Evolutionary conservation across 2,797 vertebrate genomes (phyloP).

Genomic region (Amblyopsis hoosieri): DNA sequence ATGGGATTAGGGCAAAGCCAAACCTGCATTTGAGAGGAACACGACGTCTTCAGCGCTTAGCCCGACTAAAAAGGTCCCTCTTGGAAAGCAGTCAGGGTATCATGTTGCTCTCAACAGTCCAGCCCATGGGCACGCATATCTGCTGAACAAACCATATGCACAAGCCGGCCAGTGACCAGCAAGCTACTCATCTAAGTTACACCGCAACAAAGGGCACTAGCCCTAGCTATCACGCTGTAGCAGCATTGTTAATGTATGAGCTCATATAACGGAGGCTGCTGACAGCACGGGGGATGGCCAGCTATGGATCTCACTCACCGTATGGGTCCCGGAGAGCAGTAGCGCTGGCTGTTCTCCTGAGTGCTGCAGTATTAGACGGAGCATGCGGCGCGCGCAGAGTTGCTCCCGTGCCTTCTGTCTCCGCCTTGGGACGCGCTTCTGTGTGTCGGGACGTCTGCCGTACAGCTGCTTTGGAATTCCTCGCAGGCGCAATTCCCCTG

Average conservation of each 20-base stretch:
- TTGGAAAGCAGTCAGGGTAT: constrained; percentile 40
- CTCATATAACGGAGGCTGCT: background rate
- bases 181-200: background rate
- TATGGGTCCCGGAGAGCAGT: constrained; percentile 22
- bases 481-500: constrained; percentile 65
- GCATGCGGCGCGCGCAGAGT: constrained; percentile 26
- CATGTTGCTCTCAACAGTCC: constrained; percentile 49
- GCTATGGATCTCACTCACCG: constrained; percentile 54
- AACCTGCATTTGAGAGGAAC: constrained; percentile 40
- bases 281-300: background rate
- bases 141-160: constrained; percentile 31
- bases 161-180: constrained; percentile 19
- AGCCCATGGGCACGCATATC: constrained; percentile 30
- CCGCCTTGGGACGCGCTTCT: constrained; percentile 63
- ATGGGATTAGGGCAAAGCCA: constrained; percentile 31
- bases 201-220: background rate
- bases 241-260: too few relatives aligned
- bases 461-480: constrained; percentile 83
- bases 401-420: constrained; percentile 58
- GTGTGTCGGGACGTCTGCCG: constrained; percentile 71
- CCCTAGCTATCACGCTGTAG: too few relatives aligned
- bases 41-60: constrained; percentile 45
- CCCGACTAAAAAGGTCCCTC: constrained; percentile 44
- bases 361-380: constrained; percentile 17
- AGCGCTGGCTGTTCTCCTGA: constrained; percentile 16